Conservation (phyloP, 2,888 invertebrate species). For the Molorchus minor region DNA sequence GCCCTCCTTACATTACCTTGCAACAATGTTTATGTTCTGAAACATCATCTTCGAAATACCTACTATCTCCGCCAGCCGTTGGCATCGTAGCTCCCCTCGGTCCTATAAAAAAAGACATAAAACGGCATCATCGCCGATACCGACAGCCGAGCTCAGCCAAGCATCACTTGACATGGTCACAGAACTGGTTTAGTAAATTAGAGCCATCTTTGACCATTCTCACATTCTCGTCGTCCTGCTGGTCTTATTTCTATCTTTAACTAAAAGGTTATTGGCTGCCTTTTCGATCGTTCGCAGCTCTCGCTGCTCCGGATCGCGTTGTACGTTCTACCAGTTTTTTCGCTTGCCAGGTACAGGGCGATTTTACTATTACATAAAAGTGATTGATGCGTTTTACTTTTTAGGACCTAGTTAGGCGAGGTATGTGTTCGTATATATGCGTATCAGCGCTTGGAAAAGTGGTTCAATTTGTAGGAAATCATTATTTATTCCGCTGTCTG, state of each 20-base stretch:
- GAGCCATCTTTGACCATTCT: conserved; percentile 59
- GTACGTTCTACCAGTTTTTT: neutral
- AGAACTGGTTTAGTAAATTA: conserved; percentile 63
- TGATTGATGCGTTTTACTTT: too few relatives aligned
- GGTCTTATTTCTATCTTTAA: conserved; percentile 57
- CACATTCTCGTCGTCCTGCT: conserved; percentile 57
- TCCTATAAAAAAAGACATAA: conserved; percentile 10
- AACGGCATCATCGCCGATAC: conserved; percentile 41
- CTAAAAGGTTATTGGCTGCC: conserved; percentile 38
- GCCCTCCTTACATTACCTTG: too few relatives aligned
- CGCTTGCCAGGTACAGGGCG: too few relatives aligned
- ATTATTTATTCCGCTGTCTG: too few relatives aligned
- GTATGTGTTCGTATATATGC: too few relatives aligned
- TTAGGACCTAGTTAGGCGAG: too few relatives aligned
- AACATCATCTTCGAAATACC: too few relatives aligned
- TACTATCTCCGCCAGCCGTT: neutral
- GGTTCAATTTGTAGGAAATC: too few relatives aligned
- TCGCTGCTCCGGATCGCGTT: conserved; percentile 14
- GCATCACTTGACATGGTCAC: conserved; percentile 62
- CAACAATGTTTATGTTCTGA: too few relatives aligned
- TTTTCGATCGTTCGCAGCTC: conserved; percentile 26
- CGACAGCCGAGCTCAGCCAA: conserved; percentile 54
- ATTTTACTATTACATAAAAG: too few relatives aligned
- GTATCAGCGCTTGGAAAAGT: too few relatives aligned
- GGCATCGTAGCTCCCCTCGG: conserved; percentile 1